Conservation (phyloP, 2,113 vertebrate species). For the Melanotaenia duboulayi region DNA sequence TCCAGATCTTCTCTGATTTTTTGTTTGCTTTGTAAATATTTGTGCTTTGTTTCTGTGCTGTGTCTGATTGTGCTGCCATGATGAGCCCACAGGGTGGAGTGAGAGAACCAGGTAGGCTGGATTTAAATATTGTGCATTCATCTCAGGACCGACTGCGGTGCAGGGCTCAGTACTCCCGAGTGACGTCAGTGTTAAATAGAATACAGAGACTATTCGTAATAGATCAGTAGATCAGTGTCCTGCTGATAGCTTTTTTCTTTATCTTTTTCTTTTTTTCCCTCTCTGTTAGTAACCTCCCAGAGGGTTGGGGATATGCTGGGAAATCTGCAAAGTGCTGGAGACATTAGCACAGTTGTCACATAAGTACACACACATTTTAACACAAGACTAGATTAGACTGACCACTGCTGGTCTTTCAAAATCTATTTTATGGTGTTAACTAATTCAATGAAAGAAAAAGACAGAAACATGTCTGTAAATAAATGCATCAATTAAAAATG, state of each 20-base stretch:
- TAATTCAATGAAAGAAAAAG: not conserved
- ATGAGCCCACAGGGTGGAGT: conserved; percentile 77
- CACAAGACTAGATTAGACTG: not conserved
- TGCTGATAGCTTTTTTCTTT: conserved; percentile 26
- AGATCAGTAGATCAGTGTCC: conserved; percentile 39
- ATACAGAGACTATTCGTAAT: conserved; percentile 53
- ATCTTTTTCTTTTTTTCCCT: too few relatives aligned
- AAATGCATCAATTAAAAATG: not conserved
- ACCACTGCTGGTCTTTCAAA: not conserved
- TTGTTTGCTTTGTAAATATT: too few relatives aligned
- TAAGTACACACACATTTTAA: conserved; percentile 23
- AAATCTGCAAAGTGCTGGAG: conserved; percentile 50
- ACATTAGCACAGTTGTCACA: conserved; percentile 38
- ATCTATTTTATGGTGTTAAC: not conserved
- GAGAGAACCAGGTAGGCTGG: conserved; percentile 76
- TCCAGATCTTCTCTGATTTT: not conserved
- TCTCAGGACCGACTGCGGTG: conserved; percentile 86
- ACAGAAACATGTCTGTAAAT: not conserved
- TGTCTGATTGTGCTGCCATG: conserved; percentile 64
- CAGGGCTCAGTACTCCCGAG: conserved; percentile 64
- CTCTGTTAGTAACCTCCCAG: conserved; percentile 16
- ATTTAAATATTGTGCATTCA: conserved; percentile 87
- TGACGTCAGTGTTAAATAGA: conserved; percentile 80
- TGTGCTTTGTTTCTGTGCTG: not conserved
- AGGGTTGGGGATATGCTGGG: conserved; percentile 55